phyloP scores from a whole-genome alignment of 2,113 vertebrate genomes.

The Serilophus lunatus region DNA sequence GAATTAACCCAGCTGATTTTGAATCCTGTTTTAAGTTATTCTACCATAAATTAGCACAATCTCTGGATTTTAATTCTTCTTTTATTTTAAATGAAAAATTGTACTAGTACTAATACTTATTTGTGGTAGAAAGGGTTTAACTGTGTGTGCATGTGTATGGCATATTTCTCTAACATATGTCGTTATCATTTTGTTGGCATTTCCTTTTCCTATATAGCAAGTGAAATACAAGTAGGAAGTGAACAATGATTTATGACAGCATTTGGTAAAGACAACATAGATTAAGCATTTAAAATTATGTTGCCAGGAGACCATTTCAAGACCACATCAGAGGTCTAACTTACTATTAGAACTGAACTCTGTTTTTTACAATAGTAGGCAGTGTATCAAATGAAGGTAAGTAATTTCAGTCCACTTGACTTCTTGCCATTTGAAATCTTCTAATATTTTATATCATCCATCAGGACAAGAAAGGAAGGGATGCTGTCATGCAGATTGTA shows the following conservation, averaged over 20 bases:
- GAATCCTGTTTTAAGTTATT: neutral
- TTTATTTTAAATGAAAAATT: neutral
- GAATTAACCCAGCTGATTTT: neutral
- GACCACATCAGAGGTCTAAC: slow-evolving; percentile 1
- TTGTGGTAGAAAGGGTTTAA: neutral
- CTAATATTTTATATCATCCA: neutral
- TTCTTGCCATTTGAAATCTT: neutral
- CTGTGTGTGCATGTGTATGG: neutral
- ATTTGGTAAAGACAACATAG: slow-evolving; percentile 55
- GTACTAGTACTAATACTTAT: neutral
- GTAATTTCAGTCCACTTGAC: neutral
- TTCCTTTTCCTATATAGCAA: neutral
- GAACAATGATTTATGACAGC: slow-evolving; percentile 53
- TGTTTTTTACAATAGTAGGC: slow-evolving; percentile 24
- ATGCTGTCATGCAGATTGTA: neutral
- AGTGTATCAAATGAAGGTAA: neutral
- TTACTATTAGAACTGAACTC: slow-evolving; percentile 10
- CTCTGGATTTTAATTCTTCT: neutral
- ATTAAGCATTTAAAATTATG: slow-evolving; percentile 44
- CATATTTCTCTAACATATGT: slow-evolving; percentile 13
- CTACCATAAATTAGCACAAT: neutral
- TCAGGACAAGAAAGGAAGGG: neutral
- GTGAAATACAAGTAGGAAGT: slow-evolving; percentile 41
- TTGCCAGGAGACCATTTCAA: slow-evolving; percentile 46
- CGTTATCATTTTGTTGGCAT: slow-evolving; percentile 18